Percentiles rank a stretch among this genome's conserved stretches.
Evolutionary conservation across 35 echinoderm and acorn worm species (phyloP).

Genomic region (Heliocidaris erythrogramma): DNA sequence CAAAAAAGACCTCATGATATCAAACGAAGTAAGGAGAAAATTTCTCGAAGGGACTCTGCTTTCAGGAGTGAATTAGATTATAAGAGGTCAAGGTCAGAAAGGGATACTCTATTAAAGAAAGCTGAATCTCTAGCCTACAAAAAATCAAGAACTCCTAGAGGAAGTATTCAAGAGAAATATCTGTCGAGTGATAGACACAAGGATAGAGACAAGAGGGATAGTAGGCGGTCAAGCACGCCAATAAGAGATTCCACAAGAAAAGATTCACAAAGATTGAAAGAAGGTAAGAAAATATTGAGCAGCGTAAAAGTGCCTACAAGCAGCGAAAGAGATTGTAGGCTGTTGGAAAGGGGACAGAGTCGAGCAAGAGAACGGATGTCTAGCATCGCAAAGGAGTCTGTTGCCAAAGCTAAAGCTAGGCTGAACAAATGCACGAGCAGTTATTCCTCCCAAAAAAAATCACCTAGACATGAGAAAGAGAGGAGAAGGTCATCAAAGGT

Average conservation of each 20-base stretch:
- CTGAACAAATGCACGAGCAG: not conserved
- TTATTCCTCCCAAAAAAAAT: not conserved
- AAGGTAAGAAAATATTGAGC: not conserved
- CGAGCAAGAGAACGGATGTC: not conserved
- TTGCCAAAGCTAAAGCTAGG: slow-evolving; percentile 3
- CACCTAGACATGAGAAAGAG: not conserved
- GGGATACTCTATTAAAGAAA: not conserved
- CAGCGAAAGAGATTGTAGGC: not conserved
- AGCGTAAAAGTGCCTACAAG: not conserved
- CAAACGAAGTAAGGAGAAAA: not conserved
- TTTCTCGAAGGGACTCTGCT: not conserved
- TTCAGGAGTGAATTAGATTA: not conserved
- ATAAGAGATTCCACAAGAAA: not conserved
- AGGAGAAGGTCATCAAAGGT: not conserved
- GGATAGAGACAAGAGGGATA: not conserved
- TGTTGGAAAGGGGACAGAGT: not conserved
- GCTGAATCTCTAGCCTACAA: not conserved
- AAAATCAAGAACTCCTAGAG: not conserved
- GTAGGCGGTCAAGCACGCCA: not conserved
- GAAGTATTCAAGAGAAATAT: not conserved
- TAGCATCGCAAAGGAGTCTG: slow-evolving; percentile 15
- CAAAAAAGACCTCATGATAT: not conserved
- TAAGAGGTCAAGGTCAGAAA: not conserved
- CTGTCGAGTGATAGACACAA: not conserved
- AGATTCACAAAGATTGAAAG: not conserved